Percentiles rank a stretch among this genome's conserved stretches.
phyloP scores from a whole-genome alignment of 2,797 vertebrate species.

The Betta splendens region DNA sequence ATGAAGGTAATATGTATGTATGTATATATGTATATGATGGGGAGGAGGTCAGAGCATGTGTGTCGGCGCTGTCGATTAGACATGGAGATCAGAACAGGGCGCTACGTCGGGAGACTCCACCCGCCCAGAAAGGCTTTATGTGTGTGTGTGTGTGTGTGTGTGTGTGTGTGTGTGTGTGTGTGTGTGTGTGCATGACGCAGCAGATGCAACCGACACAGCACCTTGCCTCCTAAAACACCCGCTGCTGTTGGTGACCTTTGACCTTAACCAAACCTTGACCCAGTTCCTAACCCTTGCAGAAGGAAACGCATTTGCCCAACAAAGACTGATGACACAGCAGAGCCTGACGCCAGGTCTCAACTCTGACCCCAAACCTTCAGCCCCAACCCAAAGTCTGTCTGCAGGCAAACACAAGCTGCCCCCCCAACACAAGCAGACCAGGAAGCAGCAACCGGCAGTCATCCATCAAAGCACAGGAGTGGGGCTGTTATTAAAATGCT shows the following conservation, averaged over 20 bases:
- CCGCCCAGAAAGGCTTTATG: constrained; percentile 55
- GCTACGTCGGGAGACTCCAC: constrained; percentile 62
- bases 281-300: constrained; percentile 82
- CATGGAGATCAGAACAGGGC: constrained; percentile 84
- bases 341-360: constrained; percentile 40
- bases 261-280: constrained; percentile 83
- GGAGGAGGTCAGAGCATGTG: constrained; percentile 36
- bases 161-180: constrained; percentile 38
- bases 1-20: constrained; percentile 22
- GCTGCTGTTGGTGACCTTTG: constrained; percentile 75
- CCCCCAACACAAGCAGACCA: constrained; percentile 44
- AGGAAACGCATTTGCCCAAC: constrained; percentile 68
- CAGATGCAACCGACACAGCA: constrained; percentile 68
- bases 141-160: constrained; percentile 16
- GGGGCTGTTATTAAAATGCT: constrained; percentile 46
- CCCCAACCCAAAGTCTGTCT: constrained; percentile 52
- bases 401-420: constrained; percentile 60
- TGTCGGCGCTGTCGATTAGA: constrained; percentile 72
- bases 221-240: constrained; percentile 57
- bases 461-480: constrained; percentile 63
- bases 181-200: constrained; percentile 64
- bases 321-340: constrained; percentile 61
- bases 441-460: constrained; percentile 33
- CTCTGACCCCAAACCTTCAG: constrained; percentile 45
- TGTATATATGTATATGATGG: constrained; percentile 20